phyloP scores from a whole-genome alignment of 2,113 vertebrate species.

The Rutilus rutilus region DNA sequence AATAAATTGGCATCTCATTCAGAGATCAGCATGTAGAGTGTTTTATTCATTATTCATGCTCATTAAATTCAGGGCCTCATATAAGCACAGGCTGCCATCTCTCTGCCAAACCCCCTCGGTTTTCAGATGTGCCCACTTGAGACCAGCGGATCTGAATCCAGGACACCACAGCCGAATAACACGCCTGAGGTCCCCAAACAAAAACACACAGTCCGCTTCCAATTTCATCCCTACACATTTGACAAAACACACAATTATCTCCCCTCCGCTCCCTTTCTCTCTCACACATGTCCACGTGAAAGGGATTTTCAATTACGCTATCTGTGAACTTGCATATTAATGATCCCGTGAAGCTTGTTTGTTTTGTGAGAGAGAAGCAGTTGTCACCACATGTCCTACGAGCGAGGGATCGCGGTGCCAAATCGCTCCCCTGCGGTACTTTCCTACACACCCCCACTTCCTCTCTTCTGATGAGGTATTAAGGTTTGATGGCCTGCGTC shows the following conservation, averaged over 20 bases:
- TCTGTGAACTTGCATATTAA: conserved; percentile 56
- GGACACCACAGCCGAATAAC: conserved; percentile 77
- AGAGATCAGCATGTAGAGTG: conserved; percentile 77
- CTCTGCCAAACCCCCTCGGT: conserved; percentile 81
- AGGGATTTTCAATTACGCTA: conserved; percentile 73
- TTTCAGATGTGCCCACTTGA: conserved; percentile 83
- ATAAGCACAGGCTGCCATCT: conserved; percentile 77
- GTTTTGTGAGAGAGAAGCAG: conserved; percentile 61
- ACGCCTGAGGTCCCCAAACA: conserved; percentile 57
- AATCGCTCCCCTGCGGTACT: conserved; percentile 22
- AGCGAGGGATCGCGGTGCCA: background rate
- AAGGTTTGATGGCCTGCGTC: conserved; percentile 41
- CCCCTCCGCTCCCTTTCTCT: conserved; percentile 59
- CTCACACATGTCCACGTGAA: background rate
- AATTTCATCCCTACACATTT: conserved; percentile 75
- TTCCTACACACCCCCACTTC: background rate
- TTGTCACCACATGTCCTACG: conserved; percentile 68
- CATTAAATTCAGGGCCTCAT: conserved; percentile 82
- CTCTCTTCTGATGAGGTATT: conserved; percentile 17
- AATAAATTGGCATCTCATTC: conserved; percentile 79
- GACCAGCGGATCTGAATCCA: conserved; percentile 78
- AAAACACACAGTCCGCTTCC: conserved; percentile 63
- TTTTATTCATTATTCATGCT: conserved; percentile 85
- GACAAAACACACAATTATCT: conserved; percentile 75
- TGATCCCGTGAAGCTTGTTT: conserved; percentile 52